A percentile compares a stretch with the other conserved stretches of the same genome.
phyloP scores from a whole-genome alignment of 2,797 vertebrate species.

The Sylvia borin region DNA sequence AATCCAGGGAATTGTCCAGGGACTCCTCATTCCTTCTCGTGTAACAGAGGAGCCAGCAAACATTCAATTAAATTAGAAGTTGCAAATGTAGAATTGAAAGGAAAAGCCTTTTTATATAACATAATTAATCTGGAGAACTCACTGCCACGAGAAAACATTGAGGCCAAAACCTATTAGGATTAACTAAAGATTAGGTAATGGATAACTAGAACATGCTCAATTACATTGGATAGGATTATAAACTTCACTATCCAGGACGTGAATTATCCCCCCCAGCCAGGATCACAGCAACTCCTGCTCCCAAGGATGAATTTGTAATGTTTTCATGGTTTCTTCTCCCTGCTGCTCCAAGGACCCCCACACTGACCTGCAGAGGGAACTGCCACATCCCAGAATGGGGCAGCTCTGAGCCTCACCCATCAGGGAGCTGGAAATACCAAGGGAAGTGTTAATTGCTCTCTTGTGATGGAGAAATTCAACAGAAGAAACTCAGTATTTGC shows the following conservation, averaged over 20 bases:
- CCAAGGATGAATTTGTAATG: not conserved
- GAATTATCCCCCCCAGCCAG: constrained; percentile 48
- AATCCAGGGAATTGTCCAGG: not conserved
- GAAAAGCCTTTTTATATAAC: constrained; percentile 68
- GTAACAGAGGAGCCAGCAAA: not conserved
- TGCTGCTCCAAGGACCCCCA: not conserved
- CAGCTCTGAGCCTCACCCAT: not conserved
- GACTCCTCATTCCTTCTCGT: not conserved
- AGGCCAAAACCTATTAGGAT: constrained; percentile 69
- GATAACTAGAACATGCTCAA: constrained; percentile 63
- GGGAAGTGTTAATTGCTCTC: not conserved
- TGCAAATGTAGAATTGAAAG: constrained; percentile 57
- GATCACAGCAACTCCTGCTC: constrained; percentile 60
- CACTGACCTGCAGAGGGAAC: not conserved
- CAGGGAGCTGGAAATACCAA: not conserved
- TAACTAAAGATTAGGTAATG: constrained; percentile 70
- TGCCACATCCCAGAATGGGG: not conserved
- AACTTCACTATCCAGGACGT: constrained; percentile 53
- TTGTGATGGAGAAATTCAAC: not conserved
- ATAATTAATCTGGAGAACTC: constrained; percentile 67
- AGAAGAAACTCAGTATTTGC: not conserved
- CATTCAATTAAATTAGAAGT: constrained; percentile 45
- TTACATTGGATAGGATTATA: constrained; percentile 67
- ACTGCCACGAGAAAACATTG: constrained; percentile 58
- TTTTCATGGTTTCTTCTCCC: not conserved